Base-by-base conservation (phyloP, 2,113 vertebrate species). In the Cheirogaleus medius region DNA sequence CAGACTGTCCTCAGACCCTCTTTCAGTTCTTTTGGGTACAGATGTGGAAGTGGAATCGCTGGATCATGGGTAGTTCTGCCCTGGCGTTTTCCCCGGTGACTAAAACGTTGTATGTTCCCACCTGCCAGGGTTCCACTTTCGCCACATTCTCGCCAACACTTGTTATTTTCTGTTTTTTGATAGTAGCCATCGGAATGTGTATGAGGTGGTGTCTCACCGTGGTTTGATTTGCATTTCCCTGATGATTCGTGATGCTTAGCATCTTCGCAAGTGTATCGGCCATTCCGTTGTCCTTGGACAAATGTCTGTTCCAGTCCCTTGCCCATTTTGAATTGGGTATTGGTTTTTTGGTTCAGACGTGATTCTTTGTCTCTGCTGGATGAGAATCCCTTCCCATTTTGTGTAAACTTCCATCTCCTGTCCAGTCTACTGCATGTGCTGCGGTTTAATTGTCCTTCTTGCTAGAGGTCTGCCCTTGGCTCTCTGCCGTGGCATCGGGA, bases 41-140 rank as follows among this genome's bases (percentile, higher is more conserved):
- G 27, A 0, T 23, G 23, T 17, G 0, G 73, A 8, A 1, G 37
- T 5, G 73, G 44, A 8, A 11, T 32, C 23, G 52, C 77, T 17
- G 32, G 52, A 1, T 60, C 60, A 10, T 18, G 17, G 54, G 42
- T 11, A 1, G 1, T 63, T 60, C 39, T 78, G 4, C 37, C 29
- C 0, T 0, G 0, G 74, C 0, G 6, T 0, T 23, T 10, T 1
- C 10, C 2, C 0, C 1, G 0, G 6, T 0, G 37, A 32, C 49
- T 8, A 21, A 25, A 0, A 27, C 32, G 1, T 18, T 11, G 7
- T 39, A 0, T 7, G 10, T 37, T n/a, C 34, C 14, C 14, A 6
- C 54, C 32, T 0, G 69, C 58, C 42, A 25, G 21, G 9, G 0
- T 7, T 39, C 14, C 6, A 8, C 0, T 20, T 34, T 21, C 29